These are phyloP conservation scores for Apotomis capreana DNA, from an alignment of 2,888 invertebrate genomes.

Conservation along the genomic window DNA sequence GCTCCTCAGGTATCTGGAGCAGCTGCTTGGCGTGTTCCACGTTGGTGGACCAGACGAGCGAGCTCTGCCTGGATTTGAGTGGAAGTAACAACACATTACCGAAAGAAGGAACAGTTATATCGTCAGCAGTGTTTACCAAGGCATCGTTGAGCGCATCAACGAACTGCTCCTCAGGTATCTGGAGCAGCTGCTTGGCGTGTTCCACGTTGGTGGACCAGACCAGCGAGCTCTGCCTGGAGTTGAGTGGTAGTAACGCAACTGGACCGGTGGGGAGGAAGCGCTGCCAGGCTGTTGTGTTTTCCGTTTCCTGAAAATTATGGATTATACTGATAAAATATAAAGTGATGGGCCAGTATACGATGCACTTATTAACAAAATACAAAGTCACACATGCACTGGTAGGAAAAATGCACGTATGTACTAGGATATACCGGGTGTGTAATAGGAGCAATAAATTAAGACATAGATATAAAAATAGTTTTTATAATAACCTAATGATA, in stretches of 20 bases:
- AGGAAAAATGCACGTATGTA: too few relatives aligned
- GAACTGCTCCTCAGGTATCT: slow-evolving; percentile 90
- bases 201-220: slow-evolving; percentile 94
- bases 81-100: too few relatives aligned
- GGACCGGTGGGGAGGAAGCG: slow-evolving; percentile 96
- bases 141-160: slow-evolving; percentile 94
- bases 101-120: slow-evolving; percentile 45
- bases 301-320: slow-evolving; percentile 80
- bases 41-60: too few relatives aligned
- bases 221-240: slow-evolving; percentile 90
- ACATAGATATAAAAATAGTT: too few relatives aligned
- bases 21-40: too few relatives aligned
- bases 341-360: too few relatives aligned
- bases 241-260: slow-evolving; percentile 94
- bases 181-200: slow-evolving; percentile 89
- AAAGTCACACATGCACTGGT: too few relatives aligned
- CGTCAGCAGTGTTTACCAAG: slow-evolving; percentile 80
- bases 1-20: slow-evolving; percentile 84
- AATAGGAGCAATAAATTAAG: too few relatives aligned
- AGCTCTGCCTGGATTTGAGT: too few relatives aligned
- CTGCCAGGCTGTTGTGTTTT: slow-evolving; percentile 97
- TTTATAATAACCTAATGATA: too few relatives aligned
- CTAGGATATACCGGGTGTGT: too few relatives aligned
- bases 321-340: background rate
- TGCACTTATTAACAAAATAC: too few relatives aligned